Conservation (phyloP, 2,888 invertebrate species). For the Nemotelus pantherinus region DNA sequence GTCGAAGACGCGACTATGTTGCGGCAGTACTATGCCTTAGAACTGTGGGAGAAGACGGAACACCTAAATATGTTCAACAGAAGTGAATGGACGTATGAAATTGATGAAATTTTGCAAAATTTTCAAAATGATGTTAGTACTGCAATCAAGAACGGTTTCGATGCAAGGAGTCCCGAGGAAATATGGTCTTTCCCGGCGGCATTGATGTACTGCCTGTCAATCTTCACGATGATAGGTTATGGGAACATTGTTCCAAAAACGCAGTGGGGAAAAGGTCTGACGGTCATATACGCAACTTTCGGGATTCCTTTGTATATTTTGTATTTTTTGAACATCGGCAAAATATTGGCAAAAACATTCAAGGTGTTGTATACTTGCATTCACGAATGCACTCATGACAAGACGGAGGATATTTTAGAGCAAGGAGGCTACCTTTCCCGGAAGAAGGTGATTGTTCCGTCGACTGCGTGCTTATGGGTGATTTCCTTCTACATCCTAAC, state of each 20-base stretch:
- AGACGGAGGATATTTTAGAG: conserved; percentile 62
- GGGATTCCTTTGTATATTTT: conserved; percentile 88
- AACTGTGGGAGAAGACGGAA: conserved; percentile 76
- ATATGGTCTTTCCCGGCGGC: conserved; percentile 90
- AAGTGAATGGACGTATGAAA: conserved; percentile 70
- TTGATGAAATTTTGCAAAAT: conserved; percentile 70
- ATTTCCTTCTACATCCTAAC: conserved; percentile 83
- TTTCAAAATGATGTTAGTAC: conserved; percentile 77
- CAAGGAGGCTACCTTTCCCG: conserved; percentile 64
- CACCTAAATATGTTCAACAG: conserved; percentile 76
- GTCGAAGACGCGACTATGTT: conserved; percentile 67
- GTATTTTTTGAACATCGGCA: conserved; percentile 90
- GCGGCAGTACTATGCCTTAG: conserved; percentile 70
- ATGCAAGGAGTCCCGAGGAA: conserved; percentile 73
- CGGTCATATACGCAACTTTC: conserved; percentile 86
- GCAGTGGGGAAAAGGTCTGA: conserved; percentile 82
- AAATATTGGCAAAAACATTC: conserved; percentile 83
- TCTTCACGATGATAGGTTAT: conserved; percentile 93
- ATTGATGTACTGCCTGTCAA: conserved; percentile 86
- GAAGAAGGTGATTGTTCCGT: conserved; percentile 83
- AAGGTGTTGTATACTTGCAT: conserved; percentile 81
- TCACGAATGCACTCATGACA: conserved; percentile 75
- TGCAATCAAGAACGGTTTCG: conserved; percentile 75
- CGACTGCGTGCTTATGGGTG: conserved; percentile 89
- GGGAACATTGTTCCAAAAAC: conserved; percentile 87